phyloP scores from a whole-genome alignment of 2,797 vertebrate species.

The Nothura maculosa region DNA sequence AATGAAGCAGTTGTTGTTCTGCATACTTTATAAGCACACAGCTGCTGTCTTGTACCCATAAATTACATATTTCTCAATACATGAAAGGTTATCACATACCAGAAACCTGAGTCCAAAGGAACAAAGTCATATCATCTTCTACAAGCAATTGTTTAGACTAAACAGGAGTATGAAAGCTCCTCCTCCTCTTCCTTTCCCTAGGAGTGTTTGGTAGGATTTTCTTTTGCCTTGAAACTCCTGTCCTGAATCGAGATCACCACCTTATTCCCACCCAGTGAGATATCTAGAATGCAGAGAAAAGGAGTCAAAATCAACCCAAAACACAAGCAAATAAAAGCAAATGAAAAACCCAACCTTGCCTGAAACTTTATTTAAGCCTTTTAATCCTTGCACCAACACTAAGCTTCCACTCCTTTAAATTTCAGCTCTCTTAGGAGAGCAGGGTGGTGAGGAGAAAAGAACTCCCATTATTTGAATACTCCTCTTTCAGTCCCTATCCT shows the following conservation, averaged over 20 bases:
- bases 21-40: not conserved
- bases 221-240: not conserved
- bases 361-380: not conserved
- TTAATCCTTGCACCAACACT: not conserved
- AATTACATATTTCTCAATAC: not conserved
- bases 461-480: not conserved
- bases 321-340: not conserved
- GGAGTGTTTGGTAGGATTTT: not conserved
- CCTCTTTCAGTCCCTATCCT: not conserved
- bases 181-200: not conserved
- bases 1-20: not conserved
- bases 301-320: not conserved
- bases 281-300: not conserved
- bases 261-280: not conserved
- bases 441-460: not conserved
- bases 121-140: not conserved
- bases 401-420: not conserved
- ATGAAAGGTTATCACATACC: not conserved
- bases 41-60: fast-evolving
- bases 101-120: constrained; percentile 4
- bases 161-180: not conserved
- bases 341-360: not conserved
- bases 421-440: not conserved
- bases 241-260: not conserved
- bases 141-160: constrained; percentile 7